Conservation (phyloP, 2,888 invertebrate species). For the Aspidiotus destructor region DNA sequence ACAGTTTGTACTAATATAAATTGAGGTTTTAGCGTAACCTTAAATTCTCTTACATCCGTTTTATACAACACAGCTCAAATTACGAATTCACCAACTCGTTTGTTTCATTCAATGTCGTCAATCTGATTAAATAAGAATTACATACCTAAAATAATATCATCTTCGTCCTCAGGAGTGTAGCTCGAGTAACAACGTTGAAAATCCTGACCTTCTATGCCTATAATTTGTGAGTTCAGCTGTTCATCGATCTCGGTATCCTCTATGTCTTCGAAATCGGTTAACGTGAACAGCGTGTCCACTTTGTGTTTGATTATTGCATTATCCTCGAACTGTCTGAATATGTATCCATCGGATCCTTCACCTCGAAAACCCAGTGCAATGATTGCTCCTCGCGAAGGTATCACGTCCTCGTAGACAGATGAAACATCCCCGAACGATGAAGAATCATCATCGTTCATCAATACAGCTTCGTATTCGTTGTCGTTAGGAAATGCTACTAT, state of each 20-base stretch:
- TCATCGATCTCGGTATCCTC: conserved; percentile 13
- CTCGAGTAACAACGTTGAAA: conserved; percentile 16
- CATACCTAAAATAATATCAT: conserved; percentile 23
- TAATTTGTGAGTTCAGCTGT: conserved; percentile 14
- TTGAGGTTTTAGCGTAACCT: too few relatives aligned
- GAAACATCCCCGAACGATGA: conserved; percentile 23
- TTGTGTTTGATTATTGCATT: conserved; percentile 25
- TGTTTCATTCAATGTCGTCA: too few relatives aligned
- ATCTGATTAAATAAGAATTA: neutral
- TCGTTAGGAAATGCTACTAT: conserved; percentile 17
- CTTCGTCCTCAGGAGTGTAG: conserved; percentile 20
- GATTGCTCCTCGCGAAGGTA: conserved; percentile 14
- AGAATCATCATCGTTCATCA: conserved; percentile 25
- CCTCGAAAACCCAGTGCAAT: conserved; percentile 20
- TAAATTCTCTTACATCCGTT: too few relatives aligned
- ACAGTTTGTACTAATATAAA: too few relatives aligned
- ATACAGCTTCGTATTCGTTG: conserved; percentile 19
- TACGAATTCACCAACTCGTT: too few relatives aligned
- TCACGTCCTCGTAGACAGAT: conserved; percentile 21
- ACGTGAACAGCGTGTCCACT: conserved; percentile 24
- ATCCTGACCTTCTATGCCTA: conserved; percentile 7
- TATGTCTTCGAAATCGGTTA: conserved; percentile 18
- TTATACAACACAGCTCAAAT: too few relatives aligned
- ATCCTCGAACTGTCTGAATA: conserved; percentile 17
- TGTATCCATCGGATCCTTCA: conserved; percentile 21